Base-by-base conservation (phyloP, 2,888 invertebrate species). In the Hecatera dysodea region DNA sequence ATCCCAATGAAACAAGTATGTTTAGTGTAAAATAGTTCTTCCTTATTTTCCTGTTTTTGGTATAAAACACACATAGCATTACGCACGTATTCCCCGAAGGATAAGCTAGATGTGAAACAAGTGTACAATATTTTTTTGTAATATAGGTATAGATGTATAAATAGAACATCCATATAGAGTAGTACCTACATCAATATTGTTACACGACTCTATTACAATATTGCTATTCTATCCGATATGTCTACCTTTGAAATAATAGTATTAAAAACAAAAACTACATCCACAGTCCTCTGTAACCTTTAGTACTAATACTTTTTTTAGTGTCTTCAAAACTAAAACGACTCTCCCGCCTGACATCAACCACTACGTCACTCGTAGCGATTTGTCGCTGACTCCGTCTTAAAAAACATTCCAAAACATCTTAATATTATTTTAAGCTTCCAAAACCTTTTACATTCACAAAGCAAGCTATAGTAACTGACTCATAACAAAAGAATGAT, bases 401-500 rank as follows among this genome's bases (percentile, higher is more conserved):
- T 48, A 33, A 44, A 46, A 27, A 24, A 29, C 44, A 44, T 39
- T 22, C 59, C 56, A 52, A 67, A 73, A 67, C 42, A 79, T 22
- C 53, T 46, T 46, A 15, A 6, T 61, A 73, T 29, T 56, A 56
- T 67, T 60, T 11, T 56, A 44, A 42, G 17, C 9, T 22, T 36
- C 36, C 39, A 44, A 48, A 39, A 39, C 22, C 27, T 24, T 29
- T 60, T 72, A 57, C 33, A 75, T 63, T 75, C 48, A 56, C 19
- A 27, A 60, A 63, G n/a, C 60, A 33, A 29, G n/a, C 27, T 36
- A 24, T 24, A 76, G 42, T 57, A 71, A 46, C 48, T 24, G 36
- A 55, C 48, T 29, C 8, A 15, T 59, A 59, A 67, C 42, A 60
- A 66, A 57, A 56, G 55, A 52, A 76, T 42, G 68, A 67, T 69